A percentile compares a stretch with the other conserved stretches of the same genome.
These are phyloP conservation scores for Siderastrea siderea DNA, from an alignment of 92 coral and sea anemone genomes.

Conservation along the genomic window DNA sequence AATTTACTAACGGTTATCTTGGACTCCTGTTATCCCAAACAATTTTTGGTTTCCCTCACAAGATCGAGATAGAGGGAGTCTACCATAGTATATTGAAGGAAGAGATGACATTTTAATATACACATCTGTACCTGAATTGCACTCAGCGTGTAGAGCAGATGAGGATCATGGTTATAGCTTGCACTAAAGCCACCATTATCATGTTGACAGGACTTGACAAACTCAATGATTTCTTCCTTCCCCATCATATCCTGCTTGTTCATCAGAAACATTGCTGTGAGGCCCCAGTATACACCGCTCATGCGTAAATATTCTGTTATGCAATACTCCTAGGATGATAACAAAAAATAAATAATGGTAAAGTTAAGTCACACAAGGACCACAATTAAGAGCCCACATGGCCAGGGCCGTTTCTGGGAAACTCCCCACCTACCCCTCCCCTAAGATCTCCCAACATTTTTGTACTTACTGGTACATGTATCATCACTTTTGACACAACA, in stretches of 20 bases:
- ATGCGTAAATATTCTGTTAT: constrained; percentile 92
- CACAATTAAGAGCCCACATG: background rate
- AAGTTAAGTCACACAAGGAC: background rate
- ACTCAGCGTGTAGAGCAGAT: constrained; percentile 94
- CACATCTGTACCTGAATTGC: constrained; percentile 85
- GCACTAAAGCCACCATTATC: constrained; percentile 93
- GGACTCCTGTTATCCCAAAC: too few relatives aligned
- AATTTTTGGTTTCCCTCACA: too few relatives aligned
- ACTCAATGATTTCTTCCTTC: constrained; percentile 80
- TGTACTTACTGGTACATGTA: too few relatives aligned
- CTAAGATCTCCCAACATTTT: background rate
- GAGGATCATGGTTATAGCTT: constrained; percentile 89
- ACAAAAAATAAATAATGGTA: background rate
- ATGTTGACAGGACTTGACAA: constrained; percentile 96
- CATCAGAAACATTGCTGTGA: constrained; percentile 93
- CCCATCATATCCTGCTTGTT: constrained; percentile 82
- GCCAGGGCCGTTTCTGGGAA: too few relatives aligned
- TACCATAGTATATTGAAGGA: too few relatives aligned
- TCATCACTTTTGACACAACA: too few relatives aligned
- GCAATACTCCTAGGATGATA: constrained; percentile 71
- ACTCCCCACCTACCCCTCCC: too few relatives aligned
- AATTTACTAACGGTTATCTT: too few relatives aligned
- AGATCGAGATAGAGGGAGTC: too few relatives aligned
- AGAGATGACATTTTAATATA: too few relatives aligned
- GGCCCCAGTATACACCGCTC: constrained; percentile 98